phyloP scores from a whole-genome alignment of 2,888 invertebrate species.

The Ephialtes manifestator region DNA sequence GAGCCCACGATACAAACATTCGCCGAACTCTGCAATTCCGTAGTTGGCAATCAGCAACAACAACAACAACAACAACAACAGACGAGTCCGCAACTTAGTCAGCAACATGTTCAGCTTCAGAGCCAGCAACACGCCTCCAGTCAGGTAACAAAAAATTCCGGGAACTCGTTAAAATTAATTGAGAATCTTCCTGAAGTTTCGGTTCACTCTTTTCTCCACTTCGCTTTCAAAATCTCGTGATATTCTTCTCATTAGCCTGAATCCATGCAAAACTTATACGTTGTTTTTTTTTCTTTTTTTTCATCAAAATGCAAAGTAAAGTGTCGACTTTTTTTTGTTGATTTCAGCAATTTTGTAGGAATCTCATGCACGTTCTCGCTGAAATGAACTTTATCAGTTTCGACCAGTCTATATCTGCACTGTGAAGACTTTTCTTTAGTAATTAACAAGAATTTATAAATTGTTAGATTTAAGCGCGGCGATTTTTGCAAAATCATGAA shows the following conservation, averaged over 20 bases:
- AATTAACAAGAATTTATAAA: background rate
- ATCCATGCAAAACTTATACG: background rate
- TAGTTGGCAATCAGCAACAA: slow-evolving; percentile 83
- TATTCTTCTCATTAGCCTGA: slow-evolving; percentile 27
- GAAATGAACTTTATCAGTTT: background rate
- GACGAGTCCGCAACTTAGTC: slow-evolving; percentile 64
- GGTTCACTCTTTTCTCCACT: background rate
- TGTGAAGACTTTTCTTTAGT: background rate
- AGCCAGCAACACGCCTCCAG: slow-evolving; percentile 78
- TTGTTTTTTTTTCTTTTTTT: background rate
- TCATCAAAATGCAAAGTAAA: slow-evolving; percentile 6
- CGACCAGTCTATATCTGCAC: background rate
- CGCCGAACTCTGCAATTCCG: slow-evolving; percentile 89
- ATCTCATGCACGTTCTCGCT: background rate
- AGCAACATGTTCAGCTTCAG: slow-evolving; percentile 67
- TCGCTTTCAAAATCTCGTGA: slow-evolving; percentile 20
- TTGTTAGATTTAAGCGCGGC: background rate
- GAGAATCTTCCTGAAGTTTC: slow-evolving; percentile 17
- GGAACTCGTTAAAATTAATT: slow-evolving; percentile 55
- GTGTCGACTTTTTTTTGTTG: background rate
- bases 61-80: slow-evolving; percentile 71
- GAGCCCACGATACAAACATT: slow-evolving; percentile 83
- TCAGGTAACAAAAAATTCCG: slow-evolving; percentile 76
- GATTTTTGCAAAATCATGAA: background rate
- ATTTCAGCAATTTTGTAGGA: background rate